phyloP scores from a whole-genome alignment of 2,113 vertebrate genomes.

The Lampris megalopsis region DNA sequence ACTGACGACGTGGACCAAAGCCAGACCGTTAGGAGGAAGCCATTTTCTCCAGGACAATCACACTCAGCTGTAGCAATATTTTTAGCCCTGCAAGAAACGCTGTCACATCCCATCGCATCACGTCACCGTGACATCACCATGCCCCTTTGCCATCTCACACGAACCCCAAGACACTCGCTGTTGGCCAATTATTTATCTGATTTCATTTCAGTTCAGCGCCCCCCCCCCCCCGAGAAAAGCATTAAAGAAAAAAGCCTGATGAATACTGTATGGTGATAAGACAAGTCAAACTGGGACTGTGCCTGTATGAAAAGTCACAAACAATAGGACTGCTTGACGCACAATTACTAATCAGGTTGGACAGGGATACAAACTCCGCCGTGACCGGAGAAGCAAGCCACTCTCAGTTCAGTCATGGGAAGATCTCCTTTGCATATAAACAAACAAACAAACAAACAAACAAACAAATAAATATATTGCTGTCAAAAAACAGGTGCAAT shows the following conservation, averaged over 20 bases:
- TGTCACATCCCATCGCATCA: too few species aligned
- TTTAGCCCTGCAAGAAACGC: constrained; percentile 62
- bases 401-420: neutral
- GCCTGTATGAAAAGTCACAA: too few species aligned
- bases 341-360: neutral
- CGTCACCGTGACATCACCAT: constrained; percentile 23
- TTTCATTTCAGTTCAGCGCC: neutral
- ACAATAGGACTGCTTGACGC: too few species aligned
- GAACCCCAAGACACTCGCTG: neutral
- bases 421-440: too few species aligned
- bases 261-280: too few species aligned
- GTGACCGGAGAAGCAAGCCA: neutral
- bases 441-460: too few species aligned
- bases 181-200: neutral
- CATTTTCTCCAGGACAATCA: constrained; percentile 57
- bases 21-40: constrained; percentile 40
- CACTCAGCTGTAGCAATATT: constrained; percentile 57
- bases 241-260: too few species aligned
- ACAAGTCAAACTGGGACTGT: too few species aligned
- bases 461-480: too few species aligned
- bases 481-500: too few species aligned
- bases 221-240: too few species aligned
- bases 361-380: neutral
- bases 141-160: constrained; percentile 19
- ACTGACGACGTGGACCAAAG: constrained; percentile 31